These are phyloP conservation scores for Andrena marginata DNA, from an alignment of 2,888 invertebrate species.

Conservation along the genomic window DNA sequence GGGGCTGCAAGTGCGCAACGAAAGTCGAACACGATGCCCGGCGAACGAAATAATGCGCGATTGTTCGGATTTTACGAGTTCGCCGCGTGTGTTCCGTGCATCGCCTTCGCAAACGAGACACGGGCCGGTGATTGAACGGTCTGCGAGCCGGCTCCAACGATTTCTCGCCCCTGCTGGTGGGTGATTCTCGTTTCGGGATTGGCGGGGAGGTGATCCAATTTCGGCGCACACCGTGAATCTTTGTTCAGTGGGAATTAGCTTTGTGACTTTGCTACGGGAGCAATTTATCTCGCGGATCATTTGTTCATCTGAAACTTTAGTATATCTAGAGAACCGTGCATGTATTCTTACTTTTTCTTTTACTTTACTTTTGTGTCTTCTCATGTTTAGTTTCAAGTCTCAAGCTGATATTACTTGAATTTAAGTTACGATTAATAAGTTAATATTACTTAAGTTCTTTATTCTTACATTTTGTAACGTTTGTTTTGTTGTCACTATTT, in stretches of 20 bases:
- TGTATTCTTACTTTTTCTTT: too few relatives aligned
- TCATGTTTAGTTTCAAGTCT: too few relatives aligned
- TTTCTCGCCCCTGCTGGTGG: slow-evolving; percentile 36
- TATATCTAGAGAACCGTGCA: too few relatives aligned
- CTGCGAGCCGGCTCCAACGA: slow-evolving; percentile 40
- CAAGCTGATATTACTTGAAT: too few relatives aligned
- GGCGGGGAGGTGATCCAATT: not conserved
- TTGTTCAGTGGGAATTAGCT: not conserved
- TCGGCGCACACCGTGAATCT: not conserved
- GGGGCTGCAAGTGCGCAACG: not conserved
- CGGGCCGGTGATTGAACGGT: slow-evolving; percentile 55
- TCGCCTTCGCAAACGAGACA: slow-evolving; percentile 43
- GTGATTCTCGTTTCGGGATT: not conserved
- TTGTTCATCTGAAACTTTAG: too few relatives aligned
- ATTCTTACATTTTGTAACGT: too few relatives aligned
- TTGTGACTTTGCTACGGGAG: not conserved
- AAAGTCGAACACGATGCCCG: not conserved
- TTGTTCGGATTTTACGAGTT: slow-evolving; percentile 69
- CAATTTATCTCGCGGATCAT: too few relatives aligned
- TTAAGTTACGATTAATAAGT: too few relatives aligned
- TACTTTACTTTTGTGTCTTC: too few relatives aligned
- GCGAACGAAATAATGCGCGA: slow-evolving; percentile 38
- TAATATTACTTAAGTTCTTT: too few relatives aligned
- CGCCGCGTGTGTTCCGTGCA: slow-evolving; percentile 36
- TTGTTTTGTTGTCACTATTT: too few relatives aligned